These are phyloP conservation scores for Spodoptera picta DNA, from an alignment of 2,888 invertebrate genomes.

Conservation along the genomic window DNA sequence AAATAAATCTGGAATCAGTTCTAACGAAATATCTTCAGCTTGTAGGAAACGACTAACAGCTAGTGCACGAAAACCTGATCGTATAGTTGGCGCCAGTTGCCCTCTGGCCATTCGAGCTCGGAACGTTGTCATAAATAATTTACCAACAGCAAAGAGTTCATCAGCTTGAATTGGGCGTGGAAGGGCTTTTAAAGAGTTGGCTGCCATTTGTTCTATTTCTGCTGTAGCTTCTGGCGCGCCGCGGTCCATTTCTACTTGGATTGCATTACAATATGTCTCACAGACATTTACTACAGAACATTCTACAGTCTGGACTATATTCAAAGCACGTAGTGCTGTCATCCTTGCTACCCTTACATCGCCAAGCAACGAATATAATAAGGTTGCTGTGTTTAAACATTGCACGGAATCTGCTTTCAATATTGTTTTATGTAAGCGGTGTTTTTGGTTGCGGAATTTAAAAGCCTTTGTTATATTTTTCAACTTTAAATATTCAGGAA, in stretches of 20 bases:
- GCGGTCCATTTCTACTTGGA: conserved; percentile 81
- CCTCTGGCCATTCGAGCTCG: conserved; percentile 77
- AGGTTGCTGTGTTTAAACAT: conserved; percentile 78
- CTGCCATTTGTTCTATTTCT: conserved; percentile 76
- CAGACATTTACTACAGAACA: conserved; percentile 79
- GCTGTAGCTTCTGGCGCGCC: conserved; percentile 74
- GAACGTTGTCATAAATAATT: conserved; percentile 81
- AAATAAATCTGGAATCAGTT: conserved; percentile 82
- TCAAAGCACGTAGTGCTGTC: conserved; percentile 72
- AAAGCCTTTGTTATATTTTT: conserved; percentile 60
- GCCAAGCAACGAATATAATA: conserved; percentile 72
- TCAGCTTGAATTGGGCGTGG: conserved; percentile 74
- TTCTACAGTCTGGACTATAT: conserved; percentile 73
- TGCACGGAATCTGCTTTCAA: conserved; percentile 76
- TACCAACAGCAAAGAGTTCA: conserved; percentile 82
- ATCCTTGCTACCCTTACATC: conserved; percentile 72
- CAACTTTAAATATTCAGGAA: conserved; percentile 67
- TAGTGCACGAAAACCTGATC: conserved; percentile 79
- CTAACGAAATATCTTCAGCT: conserved; percentile 76
- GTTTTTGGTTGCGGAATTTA: conserved; percentile 66
- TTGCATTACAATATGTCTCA: conserved; percentile 81
- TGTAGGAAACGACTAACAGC: conserved; percentile 79
- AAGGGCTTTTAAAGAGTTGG: conserved; percentile 66
- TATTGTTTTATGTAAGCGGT: conserved; percentile 62
- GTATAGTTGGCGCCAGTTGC: conserved; percentile 69